Base-by-base conservation (phyloP, 1,140 invertebrate species). In the Psix sp. region DNA sequence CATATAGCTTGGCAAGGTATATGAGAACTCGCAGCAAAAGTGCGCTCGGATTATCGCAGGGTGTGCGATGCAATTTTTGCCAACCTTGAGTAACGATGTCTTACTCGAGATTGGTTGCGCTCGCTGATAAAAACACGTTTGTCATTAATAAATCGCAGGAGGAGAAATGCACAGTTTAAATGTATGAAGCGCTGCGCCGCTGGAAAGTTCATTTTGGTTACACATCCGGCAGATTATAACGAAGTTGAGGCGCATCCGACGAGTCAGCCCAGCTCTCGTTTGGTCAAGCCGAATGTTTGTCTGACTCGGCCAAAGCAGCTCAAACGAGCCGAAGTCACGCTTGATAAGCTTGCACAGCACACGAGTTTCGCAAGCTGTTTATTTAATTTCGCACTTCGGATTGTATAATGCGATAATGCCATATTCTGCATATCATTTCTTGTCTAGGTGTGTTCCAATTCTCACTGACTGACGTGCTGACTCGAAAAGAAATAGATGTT, bases 381-480 rank as follows among this genome's bases (percentile, higher is more conserved):
- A 70, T 60, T 70, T 52, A 70, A 60, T 70, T 70, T 70, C 45
- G 33, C 33, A 60, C 66, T 70, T 60, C 40, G 45, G 39, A 60
- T 54, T 60, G 48, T 51, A 54, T 46, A 70, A 52, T 60, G 17
- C 48, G 35, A 54, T 60, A 60, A 52, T 60, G 21, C 48, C 54
- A 21, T 35, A 60, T 68, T 68, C 52, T 39, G 52, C 54, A 68
- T 49, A 56, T 68, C 46, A 48, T 56, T 66, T 54, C 49, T 54
- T 46, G 60, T 35, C 39, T 45, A 36, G 43, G 13, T 13, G 20
- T 20, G 57, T 21, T 62, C 36, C 45, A 43, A 35, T 62, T 63
- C 59, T 51, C 5, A 33, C n/a, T 13, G 10, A 10, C 42, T 13
- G 33, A 45, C 39, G 29, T 13, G n/a, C 13, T 13, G 24, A 24